Conservation (phyloP, 2,113 vertebrate species). For the Anhinga rufa region DNA sequence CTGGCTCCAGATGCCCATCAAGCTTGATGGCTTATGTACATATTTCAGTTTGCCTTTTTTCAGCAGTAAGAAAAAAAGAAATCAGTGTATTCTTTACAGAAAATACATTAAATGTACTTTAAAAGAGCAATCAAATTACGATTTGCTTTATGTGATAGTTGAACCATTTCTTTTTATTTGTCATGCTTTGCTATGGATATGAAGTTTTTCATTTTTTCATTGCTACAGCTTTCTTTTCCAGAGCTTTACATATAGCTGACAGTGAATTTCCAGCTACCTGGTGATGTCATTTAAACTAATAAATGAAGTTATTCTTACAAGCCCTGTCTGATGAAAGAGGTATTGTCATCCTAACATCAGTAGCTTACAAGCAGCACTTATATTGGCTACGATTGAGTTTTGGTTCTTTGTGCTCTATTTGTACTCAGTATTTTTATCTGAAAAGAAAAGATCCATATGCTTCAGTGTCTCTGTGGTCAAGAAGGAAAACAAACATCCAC, state of each 20-base stretch:
- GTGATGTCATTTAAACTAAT: background rate
- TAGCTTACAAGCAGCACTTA: background rate
- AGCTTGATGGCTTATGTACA: background rate
- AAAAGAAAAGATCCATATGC: background rate
- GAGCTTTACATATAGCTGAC: background rate
- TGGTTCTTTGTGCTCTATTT: background rate
- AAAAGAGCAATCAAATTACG: background rate
- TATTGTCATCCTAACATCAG: background rate
- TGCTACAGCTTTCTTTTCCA: background rate
- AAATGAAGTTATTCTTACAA: background rate
- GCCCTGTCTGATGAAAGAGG: background rate
- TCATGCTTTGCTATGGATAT: background rate
- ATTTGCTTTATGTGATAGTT: background rate
- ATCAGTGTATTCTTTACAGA: background rate
- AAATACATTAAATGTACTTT: background rate
- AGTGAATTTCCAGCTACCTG: background rate
- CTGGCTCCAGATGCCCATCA: background rate
- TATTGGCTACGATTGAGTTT: background rate
- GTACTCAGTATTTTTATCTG: background rate
- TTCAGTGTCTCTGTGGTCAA: background rate
- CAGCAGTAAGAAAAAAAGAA: background rate
- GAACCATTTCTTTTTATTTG: background rate
- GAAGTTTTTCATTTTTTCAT: background rate
- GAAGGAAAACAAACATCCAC: background rate
- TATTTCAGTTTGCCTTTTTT: background rate